Percentiles rank a stretch among this genome's conserved stretches.
Evolutionary conservation across 2,113 vertebrate genomes (phyloP).

Genomic region (Nothobranchius kuhntae): DNA sequence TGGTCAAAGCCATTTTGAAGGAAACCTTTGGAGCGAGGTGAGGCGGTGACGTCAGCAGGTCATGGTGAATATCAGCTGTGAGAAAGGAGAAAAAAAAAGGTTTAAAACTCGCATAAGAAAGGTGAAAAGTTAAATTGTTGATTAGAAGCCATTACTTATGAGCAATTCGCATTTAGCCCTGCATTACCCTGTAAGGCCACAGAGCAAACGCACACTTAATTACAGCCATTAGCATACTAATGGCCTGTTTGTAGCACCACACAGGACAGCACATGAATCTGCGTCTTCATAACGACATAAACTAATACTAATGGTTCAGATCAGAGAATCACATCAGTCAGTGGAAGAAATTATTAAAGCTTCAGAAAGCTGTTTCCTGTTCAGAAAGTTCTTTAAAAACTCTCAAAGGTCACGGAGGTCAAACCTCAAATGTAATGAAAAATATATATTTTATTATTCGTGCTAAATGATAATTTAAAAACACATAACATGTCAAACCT

Average conservation of each 20-base stretch:
- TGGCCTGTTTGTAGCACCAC: background rate
- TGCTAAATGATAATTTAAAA: too few relatives aligned
- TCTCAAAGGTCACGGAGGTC: too few relatives aligned
- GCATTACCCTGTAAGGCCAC: background rate
- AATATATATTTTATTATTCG: too few relatives aligned
- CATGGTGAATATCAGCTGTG: slow-evolving; percentile 42
- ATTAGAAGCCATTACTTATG: background rate
- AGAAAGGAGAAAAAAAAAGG: slow-evolving; percentile 1
- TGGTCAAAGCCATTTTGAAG: slow-evolving; percentile 26
- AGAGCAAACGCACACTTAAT: background rate
- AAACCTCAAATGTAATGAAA: too few relatives aligned
- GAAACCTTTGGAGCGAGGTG: background rate
- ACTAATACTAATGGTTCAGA: background rate
- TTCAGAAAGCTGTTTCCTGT: background rate
- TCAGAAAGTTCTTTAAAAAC: background rate
- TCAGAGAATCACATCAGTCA: background rate
- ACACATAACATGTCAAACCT: too few relatives aligned
- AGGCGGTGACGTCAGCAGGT: slow-evolving; percentile 42
- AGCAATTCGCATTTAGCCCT: background rate
- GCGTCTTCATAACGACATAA: too few relatives aligned
- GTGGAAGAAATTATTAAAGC: background rate
- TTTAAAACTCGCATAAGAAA: background rate
- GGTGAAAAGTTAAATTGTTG: background rate
- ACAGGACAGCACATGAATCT: background rate
- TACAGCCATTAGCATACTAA: background rate